Conservation (phyloP, 1,140 invertebrate genomes). For the Lysiphlebus fabarum region DNA sequence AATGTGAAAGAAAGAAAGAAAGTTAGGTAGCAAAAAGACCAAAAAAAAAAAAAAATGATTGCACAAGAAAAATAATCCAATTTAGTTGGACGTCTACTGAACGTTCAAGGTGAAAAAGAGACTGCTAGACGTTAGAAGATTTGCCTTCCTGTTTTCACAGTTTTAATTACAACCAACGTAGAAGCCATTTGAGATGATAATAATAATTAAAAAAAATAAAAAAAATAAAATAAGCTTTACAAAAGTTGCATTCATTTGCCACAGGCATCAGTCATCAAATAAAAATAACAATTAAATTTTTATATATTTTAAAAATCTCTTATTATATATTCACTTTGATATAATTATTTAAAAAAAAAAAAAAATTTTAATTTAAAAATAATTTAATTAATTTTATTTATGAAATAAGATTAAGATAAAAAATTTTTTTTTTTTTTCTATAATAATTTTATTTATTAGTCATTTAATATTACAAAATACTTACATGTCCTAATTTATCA, state of each 20-base stretch:
- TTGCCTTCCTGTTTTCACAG: slow-evolving; percentile 42
- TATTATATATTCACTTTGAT: too few species aligned
- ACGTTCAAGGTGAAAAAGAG: slow-evolving; percentile 16
- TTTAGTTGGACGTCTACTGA: slow-evolving; percentile 33
- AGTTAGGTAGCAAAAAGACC: background rate
- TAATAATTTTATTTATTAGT: too few species aligned
- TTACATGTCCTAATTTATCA: slow-evolving; percentile 53
- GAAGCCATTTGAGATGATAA: slow-evolving; percentile 13
- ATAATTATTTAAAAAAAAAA: too few species aligned
- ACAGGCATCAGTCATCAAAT: too few species aligned
- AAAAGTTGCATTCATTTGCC: too few species aligned
- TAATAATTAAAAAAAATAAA: background rate
- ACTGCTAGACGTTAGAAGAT: slow-evolving; percentile 7
- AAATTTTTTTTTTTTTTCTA: too few species aligned
- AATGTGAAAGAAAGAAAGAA: background rate
- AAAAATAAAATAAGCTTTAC: too few species aligned
- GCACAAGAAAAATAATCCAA: slow-evolving; percentile 47
- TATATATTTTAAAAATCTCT: too few species aligned
- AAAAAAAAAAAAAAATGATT: slow-evolving; percentile 14
- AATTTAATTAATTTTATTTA: too few species aligned
- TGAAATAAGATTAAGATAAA: too few species aligned
- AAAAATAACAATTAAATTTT: too few species aligned
- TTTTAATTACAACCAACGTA: slow-evolving; percentile 45
- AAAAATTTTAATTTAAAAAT: too few species aligned
- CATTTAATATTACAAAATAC: slow-evolving; percentile 25